Conservation (phyloP, 23 tunicate genomes). For the Ascidia mentula region DNA sequence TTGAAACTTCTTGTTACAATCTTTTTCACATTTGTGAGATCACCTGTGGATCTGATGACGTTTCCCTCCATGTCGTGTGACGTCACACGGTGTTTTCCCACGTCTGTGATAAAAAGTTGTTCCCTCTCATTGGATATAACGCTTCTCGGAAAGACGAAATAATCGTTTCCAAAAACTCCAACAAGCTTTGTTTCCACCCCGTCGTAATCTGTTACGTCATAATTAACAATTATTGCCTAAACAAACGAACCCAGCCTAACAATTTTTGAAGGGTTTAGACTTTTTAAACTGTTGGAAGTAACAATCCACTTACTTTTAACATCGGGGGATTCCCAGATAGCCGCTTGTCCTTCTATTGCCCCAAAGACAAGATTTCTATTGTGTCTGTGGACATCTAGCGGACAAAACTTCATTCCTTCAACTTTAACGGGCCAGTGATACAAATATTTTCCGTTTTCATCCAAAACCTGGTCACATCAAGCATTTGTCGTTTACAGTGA, state of each 20-base stretch:
- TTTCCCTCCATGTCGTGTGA: conserved; percentile 33
- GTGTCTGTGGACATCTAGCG: conserved; percentile 34
- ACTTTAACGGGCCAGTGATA: conserved; percentile 27
- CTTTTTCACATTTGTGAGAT: too few species aligned
- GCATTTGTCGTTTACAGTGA: background rate
- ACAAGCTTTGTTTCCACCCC: conserved; percentile 13
- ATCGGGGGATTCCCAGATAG: conserved; percentile 45
- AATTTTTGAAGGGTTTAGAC: too few species aligned
- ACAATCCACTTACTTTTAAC: conserved; percentile 12
- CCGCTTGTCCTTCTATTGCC: conserved; percentile 48
- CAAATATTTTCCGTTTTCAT: conserved; percentile 21
- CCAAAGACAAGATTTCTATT: conserved; percentile 13
- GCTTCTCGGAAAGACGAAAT: conserved; percentile 57
- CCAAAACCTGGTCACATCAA: conserved; percentile 19
- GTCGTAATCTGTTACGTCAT: background rate
- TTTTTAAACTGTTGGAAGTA: background rate
- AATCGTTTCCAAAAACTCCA: conserved; percentile 39
- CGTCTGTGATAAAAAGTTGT: conserved; percentile 38
- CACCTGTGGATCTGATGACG: conserved; percentile 24
- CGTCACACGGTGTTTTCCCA: conserved; percentile 50
- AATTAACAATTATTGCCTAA: background rate
- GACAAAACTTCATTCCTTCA: conserved; percentile 32
- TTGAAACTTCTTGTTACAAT: too few species aligned
- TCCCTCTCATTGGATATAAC: background rate
- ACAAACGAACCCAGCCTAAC: background rate